Base-by-base conservation (phyloP, 2,888 invertebrate species). In the Creontiades dilutus region DNA sequence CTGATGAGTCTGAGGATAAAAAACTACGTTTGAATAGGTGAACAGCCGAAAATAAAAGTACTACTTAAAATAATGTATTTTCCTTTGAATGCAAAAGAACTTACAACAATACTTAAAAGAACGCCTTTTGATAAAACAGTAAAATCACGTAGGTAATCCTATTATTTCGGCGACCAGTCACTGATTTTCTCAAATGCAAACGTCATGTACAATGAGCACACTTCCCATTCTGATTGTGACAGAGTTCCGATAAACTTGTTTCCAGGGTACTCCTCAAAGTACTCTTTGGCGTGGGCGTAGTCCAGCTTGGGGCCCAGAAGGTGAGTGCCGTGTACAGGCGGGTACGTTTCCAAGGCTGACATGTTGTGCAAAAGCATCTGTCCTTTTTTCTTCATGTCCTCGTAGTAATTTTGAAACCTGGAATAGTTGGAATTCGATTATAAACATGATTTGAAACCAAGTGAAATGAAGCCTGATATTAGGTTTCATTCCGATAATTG, bases 161-260 rank as follows among this genome's bases (percentile, higher is more conserved):
- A 37, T 86, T 61, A 23, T 86, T 78, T 86, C 16, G 88, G 47
- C 37, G 52, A 27, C 88, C 88, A 88, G 88, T 88, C 88, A 48
- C 78, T 96, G 92, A 95, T 95, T 93, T 98, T 98, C 94, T 96
- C 95, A 93, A 98, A 98, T 85, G 95, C 96, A 94, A 97, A 97
- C 12, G 96, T 96, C 93, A 96, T 94, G 93, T 98, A 95, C 96
- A 96, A 94, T 98, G 98, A 96, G 91, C 96, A 95, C 91, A 97
- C 98, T 94, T 99, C 98, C 99, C 99, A 99, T 94, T 99, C 98
- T 76, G 96, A 95, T 92, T 95, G 95, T 14, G 98, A 97, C 92
- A 99, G 94, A 1, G 99, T 98, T 14, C 98, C 98, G 92, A 97
- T 94, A 80, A 93, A 93, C 81, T 93, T 92, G 76, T 93, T 93